phyloP scores from a whole-genome alignment of 2,888 invertebrate species.

The Xanthia icteritia region DNA sequence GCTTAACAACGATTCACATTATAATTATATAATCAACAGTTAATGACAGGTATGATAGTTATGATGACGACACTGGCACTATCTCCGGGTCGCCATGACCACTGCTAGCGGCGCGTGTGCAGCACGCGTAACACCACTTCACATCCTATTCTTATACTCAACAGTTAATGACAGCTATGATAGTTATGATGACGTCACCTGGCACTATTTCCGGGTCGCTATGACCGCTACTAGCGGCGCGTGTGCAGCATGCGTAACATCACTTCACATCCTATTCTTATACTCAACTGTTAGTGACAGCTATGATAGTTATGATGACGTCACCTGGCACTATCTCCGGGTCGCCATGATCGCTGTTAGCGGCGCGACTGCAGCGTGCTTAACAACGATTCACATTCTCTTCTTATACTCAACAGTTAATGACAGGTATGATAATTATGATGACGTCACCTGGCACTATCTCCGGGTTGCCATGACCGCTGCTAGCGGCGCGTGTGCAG shows the following conservation, averaged over 20 bases:
- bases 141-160: not conserved
- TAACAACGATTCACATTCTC: slow-evolving; percentile 67
- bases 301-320: no score
- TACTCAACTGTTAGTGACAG: not conserved
- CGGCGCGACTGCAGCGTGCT: slow-evolving; percentile 75
- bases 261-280: slow-evolving; percentile 82
- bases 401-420: not conserved
- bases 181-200: slow-evolving; percentile 66
- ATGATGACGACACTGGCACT: no score
- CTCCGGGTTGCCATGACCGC: slow-evolving; percentile 84
- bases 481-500: slow-evolving; percentile 77
- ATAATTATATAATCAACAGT: no score
- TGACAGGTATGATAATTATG: not conserved
- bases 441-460: slow-evolving; percentile 81
- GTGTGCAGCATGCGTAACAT: slow-evolving; percentile 72
- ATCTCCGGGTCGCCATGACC: slow-evolving; percentile 85
- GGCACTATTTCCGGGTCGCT: slow-evolving; percentile 86
- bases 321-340: slow-evolving; percentile 87
- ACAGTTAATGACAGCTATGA: not conserved
- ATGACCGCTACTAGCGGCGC: slow-evolving; percentile 80
- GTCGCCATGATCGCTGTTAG: slow-evolving; percentile 80
- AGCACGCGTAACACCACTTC: slow-evolving; percentile 72
- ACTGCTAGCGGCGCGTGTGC: slow-evolving; percentile 77
- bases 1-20: slow-evolving; percentile 69
- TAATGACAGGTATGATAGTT: no score